phyloP scores from a whole-genome alignment of 2,888 invertebrate genomes.

The Tillus elongatus region DNA sequence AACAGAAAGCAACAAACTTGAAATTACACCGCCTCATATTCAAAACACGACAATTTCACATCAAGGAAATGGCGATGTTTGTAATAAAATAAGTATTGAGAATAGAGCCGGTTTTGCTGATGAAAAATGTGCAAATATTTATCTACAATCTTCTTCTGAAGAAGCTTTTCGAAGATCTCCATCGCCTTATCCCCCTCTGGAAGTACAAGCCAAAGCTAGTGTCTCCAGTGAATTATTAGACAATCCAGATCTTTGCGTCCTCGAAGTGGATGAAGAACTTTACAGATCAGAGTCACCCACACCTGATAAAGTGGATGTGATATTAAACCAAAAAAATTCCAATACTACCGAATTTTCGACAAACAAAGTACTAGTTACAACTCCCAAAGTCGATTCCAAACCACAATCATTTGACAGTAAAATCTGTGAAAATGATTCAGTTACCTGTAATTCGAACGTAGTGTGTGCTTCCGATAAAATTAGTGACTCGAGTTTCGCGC shows the following conservation, averaged over 20 bases:
- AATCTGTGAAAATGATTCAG: background rate
- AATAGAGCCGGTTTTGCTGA: too few species aligned
- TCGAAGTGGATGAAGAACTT: conserved; percentile 45
- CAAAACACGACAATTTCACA: too few species aligned
- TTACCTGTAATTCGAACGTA: background rate
- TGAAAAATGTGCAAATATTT: too few species aligned
- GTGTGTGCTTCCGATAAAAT: too few species aligned
- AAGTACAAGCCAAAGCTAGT: conserved; percentile 29
- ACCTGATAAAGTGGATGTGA: conserved; percentile 20
- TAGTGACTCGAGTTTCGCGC: too few species aligned
- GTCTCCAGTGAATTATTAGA: too few species aligned
- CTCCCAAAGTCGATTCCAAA: too few species aligned
- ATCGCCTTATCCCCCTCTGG: conserved; percentile 32
- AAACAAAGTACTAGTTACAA: conserved; percentile 21
- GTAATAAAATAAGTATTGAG: too few species aligned
- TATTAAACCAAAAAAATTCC: conserved; percentile 19
- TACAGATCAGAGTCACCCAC: conserved; percentile 30
- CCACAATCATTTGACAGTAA: conserved; percentile 10
- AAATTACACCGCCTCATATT: too few species aligned
- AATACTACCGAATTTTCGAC: conserved; percentile 25
- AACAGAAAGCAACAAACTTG: too few species aligned
- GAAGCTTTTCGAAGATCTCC: conserved; percentile 22
- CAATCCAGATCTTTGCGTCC: conserved; percentile 32
- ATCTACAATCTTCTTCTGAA: too few species aligned
- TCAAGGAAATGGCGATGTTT: too few species aligned